Evolutionary conservation across 2,113 vertebrate species (phyloP).

Genomic region (Eubucco bourcierii): DNA sequence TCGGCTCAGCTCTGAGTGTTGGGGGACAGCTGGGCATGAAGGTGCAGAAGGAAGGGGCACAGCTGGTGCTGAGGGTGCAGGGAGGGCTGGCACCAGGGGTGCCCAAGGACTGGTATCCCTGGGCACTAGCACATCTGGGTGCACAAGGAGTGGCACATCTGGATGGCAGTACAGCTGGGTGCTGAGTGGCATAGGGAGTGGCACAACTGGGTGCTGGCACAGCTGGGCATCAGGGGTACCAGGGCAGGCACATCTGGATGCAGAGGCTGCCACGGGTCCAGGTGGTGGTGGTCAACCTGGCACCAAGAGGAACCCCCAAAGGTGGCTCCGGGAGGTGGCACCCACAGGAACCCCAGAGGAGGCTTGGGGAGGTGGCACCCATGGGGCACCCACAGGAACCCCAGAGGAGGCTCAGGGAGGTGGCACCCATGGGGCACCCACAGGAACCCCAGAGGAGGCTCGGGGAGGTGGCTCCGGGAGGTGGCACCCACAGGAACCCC

Average conservation of each 20-base stretch:
- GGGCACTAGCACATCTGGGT: neutral
- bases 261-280: neutral
- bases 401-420: too few relatives aligned
- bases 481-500: too few relatives aligned
- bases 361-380: slow-evolving; percentile 43
- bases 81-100: too few relatives aligned
- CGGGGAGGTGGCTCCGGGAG: too few relatives aligned
- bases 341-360: too few relatives aligned
- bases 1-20: neutral
- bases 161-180: neutral
- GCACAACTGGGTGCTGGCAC: neutral
- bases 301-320: slow-evolving; percentile 45
- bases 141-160: neutral
- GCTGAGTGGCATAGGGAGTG: neutral
- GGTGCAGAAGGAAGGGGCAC: neutral
- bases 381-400: slow-evolving; percentile 45
- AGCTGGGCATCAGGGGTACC: neutral
- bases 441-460: too few relatives aligned
- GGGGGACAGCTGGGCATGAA: too few relatives aligned
- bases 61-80: neutral
- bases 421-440: too few relatives aligned
- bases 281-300: slow-evolving; percentile 52
- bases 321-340: neutral
- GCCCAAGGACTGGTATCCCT: neutral
- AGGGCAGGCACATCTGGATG: neutral